Evolutionary conservation across 2,113 vertebrate genomes (phyloP).

Genomic region (Ciconia maguari): DNA sequence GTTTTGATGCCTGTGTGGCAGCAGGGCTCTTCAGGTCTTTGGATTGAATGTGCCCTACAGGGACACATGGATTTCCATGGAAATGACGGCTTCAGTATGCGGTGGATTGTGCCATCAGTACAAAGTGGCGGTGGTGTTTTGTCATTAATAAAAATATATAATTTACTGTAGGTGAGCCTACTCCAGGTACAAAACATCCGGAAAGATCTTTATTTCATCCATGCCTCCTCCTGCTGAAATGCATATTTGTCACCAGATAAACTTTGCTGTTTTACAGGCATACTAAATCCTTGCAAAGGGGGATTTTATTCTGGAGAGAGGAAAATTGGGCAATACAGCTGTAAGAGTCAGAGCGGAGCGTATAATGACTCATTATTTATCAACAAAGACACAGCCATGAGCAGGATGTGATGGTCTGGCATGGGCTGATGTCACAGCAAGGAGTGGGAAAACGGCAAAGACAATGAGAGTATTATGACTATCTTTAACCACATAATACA

Average conservation of each 20-base stretch:
- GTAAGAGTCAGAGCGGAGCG: neutral
- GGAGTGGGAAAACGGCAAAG: constrained; percentile 8
- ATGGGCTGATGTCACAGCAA: constrained; percentile 53
- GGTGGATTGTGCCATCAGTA: neutral
- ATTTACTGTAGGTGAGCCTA: neutral
- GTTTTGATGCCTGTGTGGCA: neutral
- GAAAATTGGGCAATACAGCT: constrained; percentile 24
- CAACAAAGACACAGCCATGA: constrained; percentile 48
- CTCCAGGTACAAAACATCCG: neutral
- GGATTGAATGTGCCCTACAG: neutral
- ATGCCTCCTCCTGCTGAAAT: neutral
- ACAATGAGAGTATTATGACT: constrained; percentile 53
- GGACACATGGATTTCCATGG: neutral
- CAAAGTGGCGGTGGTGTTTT: neutral
- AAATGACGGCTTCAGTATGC: neutral
- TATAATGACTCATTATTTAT: constrained; percentile 64
- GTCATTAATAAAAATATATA: neutral
- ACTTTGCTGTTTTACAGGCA: neutral
- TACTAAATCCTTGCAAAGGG: neutral
- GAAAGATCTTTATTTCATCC: neutral
- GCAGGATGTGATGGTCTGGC: constrained; percentile 50
- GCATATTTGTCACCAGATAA: neutral
- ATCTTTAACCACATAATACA: constrained; percentile 27
- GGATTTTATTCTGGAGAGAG: neutral
- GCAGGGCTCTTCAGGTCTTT: neutral